Base-by-base conservation (phyloP, 2,113 vertebrate species). In the Cottus gobio region DNA sequence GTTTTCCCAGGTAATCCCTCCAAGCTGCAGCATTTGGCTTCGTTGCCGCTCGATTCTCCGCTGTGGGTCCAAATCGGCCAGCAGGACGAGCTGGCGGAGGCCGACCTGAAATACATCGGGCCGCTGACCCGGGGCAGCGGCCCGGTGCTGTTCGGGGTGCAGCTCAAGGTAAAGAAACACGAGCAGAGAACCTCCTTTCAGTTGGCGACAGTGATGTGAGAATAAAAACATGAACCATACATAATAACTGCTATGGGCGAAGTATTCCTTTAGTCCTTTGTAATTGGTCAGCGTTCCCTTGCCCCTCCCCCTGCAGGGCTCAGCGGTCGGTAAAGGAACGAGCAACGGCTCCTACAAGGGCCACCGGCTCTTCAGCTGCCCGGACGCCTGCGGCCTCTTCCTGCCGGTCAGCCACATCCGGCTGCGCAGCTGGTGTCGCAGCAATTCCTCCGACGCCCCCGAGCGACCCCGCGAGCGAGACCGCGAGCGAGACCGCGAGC, bases 271-370 rank as follows among this genome's bases (percentile, higher is more conserved):
- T 13, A 42, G 13, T 42, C 12, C 3, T 42, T 13, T 42, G 44
- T 48, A 16, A n/a, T 50, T 6, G 44, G 3, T 46, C 39, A 42
- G 39, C 2, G 20, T 18, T 50, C 2, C 10, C 50, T 9, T 9
- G n/a, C 52, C 26, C 52, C 52, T 2, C 24, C 54, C 16, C 20
- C 30, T 39, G n/a, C 66, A 93, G 92, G 93, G 93, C 6, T 85
- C 92, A 26, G 89, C 92, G 0, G 82, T 0, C 0, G 92, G 95
- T 1, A 93, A 80, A 64, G 96, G 95, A 0, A 31, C 15, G 5
- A 85, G 90, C 7, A 95, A 94, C 10, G 96, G 96, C 1, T 88
- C 92, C 67, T 94, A 84, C 28, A 94, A 94, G n/a, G 94, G 95
- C 0, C 92, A 93, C 6, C 93, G 94, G 39, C 80, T 94, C 30